These are phyloP conservation scores for Gibbula magus DNA, from an alignment of 2,888 invertebrate species.

Conservation along the genomic window DNA sequence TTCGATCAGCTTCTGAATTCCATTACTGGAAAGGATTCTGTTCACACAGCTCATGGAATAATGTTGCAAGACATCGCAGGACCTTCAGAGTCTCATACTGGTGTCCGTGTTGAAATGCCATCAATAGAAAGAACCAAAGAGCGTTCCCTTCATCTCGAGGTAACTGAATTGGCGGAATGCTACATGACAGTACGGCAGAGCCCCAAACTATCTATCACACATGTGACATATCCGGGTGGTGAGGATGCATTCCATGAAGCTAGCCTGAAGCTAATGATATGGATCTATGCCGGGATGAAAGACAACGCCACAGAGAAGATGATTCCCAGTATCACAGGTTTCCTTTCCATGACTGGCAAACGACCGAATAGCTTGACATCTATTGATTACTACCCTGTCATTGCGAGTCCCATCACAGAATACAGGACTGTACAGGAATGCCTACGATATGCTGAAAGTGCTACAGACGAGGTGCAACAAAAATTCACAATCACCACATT, in stretches of 20 bases:
- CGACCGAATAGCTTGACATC: constrained; percentile 40
- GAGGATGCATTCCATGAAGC: background rate
- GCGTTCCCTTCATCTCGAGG: background rate
- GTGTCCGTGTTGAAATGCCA: no score
- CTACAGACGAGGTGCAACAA: constrained; percentile 37
- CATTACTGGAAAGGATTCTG: no score
- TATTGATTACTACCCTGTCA: constrained; percentile 50
- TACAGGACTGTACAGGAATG: constrained; percentile 46
- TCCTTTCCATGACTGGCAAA: constrained; percentile 40
- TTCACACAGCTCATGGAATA: no score
- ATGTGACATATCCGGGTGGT: background rate
- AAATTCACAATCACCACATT: constrained; percentile 46
- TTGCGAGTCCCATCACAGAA: constrained; percentile 46
- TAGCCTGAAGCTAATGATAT: background rate
- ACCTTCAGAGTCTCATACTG: no score
- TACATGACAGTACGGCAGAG: no score
- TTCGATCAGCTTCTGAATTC: constrained; percentile 48
- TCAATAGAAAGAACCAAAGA: constrained; percentile 12
- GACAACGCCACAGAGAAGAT: constrained; percentile 29
- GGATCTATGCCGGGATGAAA: background rate
- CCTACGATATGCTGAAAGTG: constrained; percentile 36
- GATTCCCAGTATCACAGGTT: constrained; percentile 41
- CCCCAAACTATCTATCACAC: constrained; percentile 25
- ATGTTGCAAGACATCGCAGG: no score
- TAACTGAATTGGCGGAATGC: background rate